Percentiles rank a stretch among this genome's conserved stretches.
Evolutionary conservation across 2,113 vertebrate genomes (phyloP).

Genomic region (Merops nubicus): DNA sequence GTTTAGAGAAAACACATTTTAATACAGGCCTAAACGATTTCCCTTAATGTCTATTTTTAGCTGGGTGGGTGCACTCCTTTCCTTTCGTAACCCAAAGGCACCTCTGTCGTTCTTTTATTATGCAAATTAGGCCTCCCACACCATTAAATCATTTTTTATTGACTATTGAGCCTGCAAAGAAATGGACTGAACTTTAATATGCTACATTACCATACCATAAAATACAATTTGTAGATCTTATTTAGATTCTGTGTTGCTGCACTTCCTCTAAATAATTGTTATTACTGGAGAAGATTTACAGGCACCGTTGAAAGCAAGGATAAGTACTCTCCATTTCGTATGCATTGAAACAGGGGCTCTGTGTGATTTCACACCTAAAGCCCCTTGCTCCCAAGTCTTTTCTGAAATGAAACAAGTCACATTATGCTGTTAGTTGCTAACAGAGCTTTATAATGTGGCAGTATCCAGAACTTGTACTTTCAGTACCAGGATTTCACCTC

Average conservation of each 20-base stretch:
- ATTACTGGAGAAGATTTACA: constrained; percentile 49
- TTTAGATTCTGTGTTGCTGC: constrained; percentile 41
- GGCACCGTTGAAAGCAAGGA: not conserved
- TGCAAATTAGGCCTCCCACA: constrained; percentile 45
- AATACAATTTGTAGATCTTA: constrained; percentile 47
- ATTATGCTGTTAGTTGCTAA: not conserved
- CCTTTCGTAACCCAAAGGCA: not conserved
- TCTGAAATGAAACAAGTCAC: not conserved
- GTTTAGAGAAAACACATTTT: constrained; percentile 27
- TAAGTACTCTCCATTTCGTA: not conserved
- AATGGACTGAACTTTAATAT: constrained; percentile 34
- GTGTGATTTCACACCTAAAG: not conserved
- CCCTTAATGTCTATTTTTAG: constrained; percentile 53
- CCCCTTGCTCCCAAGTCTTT: not conserved
- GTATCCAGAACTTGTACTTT: not conserved
- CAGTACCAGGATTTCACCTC: not conserved
- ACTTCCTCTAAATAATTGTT: constrained; percentile 49
- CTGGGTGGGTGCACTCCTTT: not conserved
- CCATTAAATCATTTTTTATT: constrained; percentile 42
- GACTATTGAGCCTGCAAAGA: constrained; percentile 10
- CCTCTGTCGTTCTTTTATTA: constrained; percentile 11
- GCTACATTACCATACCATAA: constrained; percentile 31
- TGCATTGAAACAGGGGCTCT: not conserved
- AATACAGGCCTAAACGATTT: not conserved
- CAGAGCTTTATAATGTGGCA: not conserved